Conservation (phyloP, 2,113 vertebrate species). For the Eclectus roratus region DNA sequence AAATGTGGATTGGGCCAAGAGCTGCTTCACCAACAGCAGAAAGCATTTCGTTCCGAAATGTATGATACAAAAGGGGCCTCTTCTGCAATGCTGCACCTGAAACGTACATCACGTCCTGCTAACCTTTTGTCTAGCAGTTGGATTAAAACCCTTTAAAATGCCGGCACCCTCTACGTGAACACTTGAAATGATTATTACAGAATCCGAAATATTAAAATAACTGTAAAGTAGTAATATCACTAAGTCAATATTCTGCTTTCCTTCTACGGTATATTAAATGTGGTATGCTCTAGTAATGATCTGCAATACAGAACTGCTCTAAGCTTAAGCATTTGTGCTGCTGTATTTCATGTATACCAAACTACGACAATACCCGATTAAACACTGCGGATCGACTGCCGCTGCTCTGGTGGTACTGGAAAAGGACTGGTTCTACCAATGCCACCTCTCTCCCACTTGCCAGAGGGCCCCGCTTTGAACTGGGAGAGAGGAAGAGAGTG, state of each 20-base stretch:
- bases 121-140: neutral
- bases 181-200: conserved; percentile 21
- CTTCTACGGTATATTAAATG: conserved; percentile 23
- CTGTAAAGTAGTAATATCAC: conserved; percentile 39
- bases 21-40: conserved; percentile 33
- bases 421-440: neutral
- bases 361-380: neutral
- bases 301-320: conserved; percentile 24
- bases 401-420: neutral
- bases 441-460: neutral
- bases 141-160: conserved; percentile 28
- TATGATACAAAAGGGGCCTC: neutral
- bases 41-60: conserved; percentile 11
- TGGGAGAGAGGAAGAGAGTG: neutral
- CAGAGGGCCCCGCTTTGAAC: neutral
- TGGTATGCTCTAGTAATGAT: conserved; percentile 43
- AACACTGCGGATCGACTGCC: neutral
- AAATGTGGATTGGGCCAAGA: conserved; percentile 60
- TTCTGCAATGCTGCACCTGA: neutral
- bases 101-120: neutral
- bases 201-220: conserved; percentile 16
- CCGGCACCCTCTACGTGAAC: neutral
- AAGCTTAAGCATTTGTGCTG: conserved; percentile 52
- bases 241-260: conserved; percentile 39
- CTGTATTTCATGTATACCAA: conserved; percentile 13